Conservation (phyloP, 2,797 vertebrate genomes). For the Alosa sapidissima region DNA sequence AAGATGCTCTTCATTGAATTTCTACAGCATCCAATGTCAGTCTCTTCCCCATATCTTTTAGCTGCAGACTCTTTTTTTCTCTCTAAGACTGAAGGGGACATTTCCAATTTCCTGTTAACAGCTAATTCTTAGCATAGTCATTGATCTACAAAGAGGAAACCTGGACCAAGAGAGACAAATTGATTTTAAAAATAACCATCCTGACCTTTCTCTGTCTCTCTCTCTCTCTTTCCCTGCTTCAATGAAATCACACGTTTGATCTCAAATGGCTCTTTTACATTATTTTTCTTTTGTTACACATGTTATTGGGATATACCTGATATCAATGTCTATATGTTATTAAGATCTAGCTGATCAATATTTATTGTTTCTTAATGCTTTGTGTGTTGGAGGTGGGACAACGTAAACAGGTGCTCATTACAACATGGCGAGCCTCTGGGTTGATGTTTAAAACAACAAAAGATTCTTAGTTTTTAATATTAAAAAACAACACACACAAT, state of each 20-base stretch:
- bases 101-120: not conserved
- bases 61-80: not conserved
- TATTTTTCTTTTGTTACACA: not conserved
- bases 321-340: too few species aligned
- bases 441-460: not conserved
- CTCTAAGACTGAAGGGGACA: not conserved
- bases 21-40: not conserved
- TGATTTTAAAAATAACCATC: constrained; percentile 8
- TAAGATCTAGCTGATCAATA: too few species aligned
- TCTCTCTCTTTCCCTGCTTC: not conserved
- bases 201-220: not conserved
- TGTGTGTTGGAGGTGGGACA: not conserved
- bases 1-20: not conserved
- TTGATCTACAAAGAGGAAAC: not conserved
- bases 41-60: not conserved
- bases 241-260: not conserved
- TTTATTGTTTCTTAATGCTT: not conserved
- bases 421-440: not conserved
- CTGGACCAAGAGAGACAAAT: not conserved
- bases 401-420: not conserved
- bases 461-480: not conserved
- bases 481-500: not conserved
- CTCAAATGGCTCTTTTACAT: not conserved
- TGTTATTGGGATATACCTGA: not conserved
- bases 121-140: constrained; percentile 4